Evolutionary conservation across 2,888 invertebrate genomes (phyloP).

Genomic region (Microchrysa polita): DNA sequence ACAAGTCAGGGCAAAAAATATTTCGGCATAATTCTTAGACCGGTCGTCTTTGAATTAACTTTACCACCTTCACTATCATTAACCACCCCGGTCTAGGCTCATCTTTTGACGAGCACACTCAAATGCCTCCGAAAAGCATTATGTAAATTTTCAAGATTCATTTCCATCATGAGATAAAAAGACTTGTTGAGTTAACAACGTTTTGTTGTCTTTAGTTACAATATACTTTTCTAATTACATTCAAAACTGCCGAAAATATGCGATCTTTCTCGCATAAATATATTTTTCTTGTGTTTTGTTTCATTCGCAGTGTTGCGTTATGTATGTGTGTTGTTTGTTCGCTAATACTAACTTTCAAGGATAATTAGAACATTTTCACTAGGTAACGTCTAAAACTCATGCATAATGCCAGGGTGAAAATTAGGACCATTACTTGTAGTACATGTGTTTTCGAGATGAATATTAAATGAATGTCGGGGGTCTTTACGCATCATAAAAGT

Average conservation of each 20-base stretch:
- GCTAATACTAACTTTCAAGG: not conserved
- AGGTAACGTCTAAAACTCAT: slow-evolving; percentile 28
- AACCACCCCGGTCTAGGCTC: not conserved
- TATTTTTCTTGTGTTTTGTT: slow-evolving; percentile 5
- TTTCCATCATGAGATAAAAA: slow-evolving; percentile 25
- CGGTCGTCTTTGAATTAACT: not conserved
- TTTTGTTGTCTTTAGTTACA: slow-evolving; percentile 41
- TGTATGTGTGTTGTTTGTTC: not conserved
- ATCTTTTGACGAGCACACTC: too few species aligned
- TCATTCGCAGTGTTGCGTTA: too few species aligned
- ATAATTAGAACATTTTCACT: slow-evolving; percentile 4
- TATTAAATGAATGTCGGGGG: slow-evolving; percentile 29
- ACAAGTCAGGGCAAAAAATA: not conserved
- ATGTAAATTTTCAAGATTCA: slow-evolving; percentile 33
- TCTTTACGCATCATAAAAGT: slow-evolving; percentile 44
- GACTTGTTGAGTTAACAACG: slow-evolving; percentile 43
- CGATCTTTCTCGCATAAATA: not conserved
- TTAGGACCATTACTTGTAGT: slow-evolving; percentile 37
- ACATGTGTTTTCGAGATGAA: slow-evolving; percentile 35
- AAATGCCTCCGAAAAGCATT: slow-evolving; percentile 17
- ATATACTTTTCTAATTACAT: slow-evolving; percentile 33
- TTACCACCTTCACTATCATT: not conserved
- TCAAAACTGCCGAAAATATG: slow-evolving; percentile 16
- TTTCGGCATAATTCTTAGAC: not conserved
- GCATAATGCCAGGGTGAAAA: slow-evolving; percentile 31